Conservation (phyloP, 2,797 vertebrate genomes). For the Coccyzus lansbergi region DNA sequence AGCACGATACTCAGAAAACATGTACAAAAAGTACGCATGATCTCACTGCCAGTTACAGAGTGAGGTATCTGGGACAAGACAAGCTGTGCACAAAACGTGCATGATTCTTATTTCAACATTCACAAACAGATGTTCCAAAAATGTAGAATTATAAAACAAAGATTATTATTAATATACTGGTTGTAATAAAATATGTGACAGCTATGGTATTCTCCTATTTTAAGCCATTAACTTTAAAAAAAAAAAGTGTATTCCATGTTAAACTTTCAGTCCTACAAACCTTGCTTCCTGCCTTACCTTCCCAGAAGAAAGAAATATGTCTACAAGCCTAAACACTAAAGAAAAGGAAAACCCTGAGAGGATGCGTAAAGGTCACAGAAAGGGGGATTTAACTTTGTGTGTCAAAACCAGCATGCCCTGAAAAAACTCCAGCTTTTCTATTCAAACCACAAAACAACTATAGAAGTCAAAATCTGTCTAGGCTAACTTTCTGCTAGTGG, state of each 20-base stretch:
- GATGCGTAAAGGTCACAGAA: not conserved
- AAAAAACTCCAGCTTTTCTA: not conserved
- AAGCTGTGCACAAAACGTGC: not conserved
- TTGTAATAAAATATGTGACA: slow-evolving; percentile 44
- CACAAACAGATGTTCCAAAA: slow-evolving; percentile 3
- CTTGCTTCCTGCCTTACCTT: not conserved
- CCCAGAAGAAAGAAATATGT: not conserved
- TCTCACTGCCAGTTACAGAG: not conserved
- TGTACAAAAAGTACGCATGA: not conserved
- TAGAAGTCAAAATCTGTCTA: not conserved
- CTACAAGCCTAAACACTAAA: not conserved
- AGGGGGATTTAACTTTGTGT: not conserved
- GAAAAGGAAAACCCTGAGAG: not conserved
- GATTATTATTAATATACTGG: slow-evolving; percentile 13
- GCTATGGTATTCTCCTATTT: not conserved
- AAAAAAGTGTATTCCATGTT: not conserved
- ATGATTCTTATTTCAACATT: not conserved
- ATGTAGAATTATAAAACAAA: slow-evolving; percentile 1
- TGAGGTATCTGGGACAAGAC: not conserved
- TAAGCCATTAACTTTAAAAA: not conserved
- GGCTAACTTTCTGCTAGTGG: not conserved
- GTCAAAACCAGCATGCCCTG: not conserved
- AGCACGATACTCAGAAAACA: not conserved
- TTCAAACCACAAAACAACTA: not conserved
- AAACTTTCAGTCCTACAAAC: not conserved